Percentiles rank a stretch among this genome's conserved stretches.
Conservation (phyloP, 2,888 invertebrate species). For the Bhutanitis thaidina region DNA sequence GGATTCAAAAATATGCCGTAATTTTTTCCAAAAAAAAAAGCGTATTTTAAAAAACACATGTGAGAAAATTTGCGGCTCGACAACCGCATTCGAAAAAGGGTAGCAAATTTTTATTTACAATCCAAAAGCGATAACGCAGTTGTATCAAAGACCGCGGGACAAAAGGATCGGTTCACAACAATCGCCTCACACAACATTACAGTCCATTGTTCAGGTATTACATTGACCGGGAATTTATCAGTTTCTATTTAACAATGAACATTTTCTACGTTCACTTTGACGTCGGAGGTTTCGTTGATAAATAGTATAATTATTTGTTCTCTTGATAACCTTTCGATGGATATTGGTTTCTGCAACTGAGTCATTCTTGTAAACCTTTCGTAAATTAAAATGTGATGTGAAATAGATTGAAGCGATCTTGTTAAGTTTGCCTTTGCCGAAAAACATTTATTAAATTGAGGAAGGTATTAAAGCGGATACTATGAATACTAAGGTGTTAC, state of each 20-base stretch:
- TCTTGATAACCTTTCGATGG: background rate
- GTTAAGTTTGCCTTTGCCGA: too few relatives aligned
- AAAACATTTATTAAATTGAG: too few relatives aligned
- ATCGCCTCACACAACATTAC: background rate
- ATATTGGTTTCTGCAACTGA: background rate
- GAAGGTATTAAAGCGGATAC: too few relatives aligned
- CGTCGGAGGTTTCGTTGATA: background rate
- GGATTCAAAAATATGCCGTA: too few relatives aligned
- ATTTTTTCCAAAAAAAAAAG: too few relatives aligned
- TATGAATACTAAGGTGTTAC: too few relatives aligned
- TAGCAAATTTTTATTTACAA: background rate
- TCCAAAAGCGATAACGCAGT: background rate
- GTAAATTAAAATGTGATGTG: too few relatives aligned
- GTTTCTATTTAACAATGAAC: slow-evolving; percentile 9
- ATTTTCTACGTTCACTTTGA: background rate
- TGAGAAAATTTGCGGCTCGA: background rate
- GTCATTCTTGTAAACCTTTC: too few relatives aligned
- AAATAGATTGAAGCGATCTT: too few relatives aligned
- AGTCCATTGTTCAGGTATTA: slow-evolving; percentile 6
- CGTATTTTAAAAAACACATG: too few relatives aligned
- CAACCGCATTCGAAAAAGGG: background rate
- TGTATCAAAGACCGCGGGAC: background rate
- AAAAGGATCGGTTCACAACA: background rate
- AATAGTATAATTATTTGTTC: background rate
- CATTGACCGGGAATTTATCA: slow-evolving; percentile 4